These are phyloP conservation scores for Sinodicranocentrus sp. DNA, from an alignment of 2,888 invertebrate genomes.

Conservation along the genomic window DNA sequence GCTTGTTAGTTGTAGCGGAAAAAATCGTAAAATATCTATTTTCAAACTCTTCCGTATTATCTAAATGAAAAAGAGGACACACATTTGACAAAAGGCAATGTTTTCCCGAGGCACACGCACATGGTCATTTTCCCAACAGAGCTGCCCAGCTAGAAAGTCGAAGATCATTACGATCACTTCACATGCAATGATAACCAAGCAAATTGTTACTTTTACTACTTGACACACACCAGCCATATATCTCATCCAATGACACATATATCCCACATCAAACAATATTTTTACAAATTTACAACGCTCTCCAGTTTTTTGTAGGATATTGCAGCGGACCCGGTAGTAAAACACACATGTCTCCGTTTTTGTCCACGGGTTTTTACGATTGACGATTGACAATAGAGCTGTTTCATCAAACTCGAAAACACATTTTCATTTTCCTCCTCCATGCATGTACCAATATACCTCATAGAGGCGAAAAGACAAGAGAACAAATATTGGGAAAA, in stretches of 20 bases:
- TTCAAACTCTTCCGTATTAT: too few species aligned
- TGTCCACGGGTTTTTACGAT: constrained; percentile 34
- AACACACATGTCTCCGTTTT: constrained; percentile 40
- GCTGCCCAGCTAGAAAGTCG: too few species aligned
- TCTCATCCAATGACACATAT: background rate
- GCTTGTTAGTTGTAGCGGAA: too few species aligned
- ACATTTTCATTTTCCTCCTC: background rate
- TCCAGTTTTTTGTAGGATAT: background rate
- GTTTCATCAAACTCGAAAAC: too few species aligned
- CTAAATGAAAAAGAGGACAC: too few species aligned
- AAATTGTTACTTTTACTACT: constrained; percentile 43
- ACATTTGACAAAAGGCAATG: too few species aligned
- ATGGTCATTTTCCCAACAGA: too few species aligned
- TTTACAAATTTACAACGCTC: too few species aligned
- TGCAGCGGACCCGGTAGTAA: constrained; percentile 43
- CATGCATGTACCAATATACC: background rate
- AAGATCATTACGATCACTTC: background rate
- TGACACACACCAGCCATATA: constrained; percentile 28
- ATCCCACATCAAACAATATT: constrained; percentile 14
- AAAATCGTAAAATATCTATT: too few species aligned
- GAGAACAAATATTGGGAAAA: background rate
- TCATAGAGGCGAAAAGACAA: background rate
- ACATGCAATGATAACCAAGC: constrained; percentile 14
- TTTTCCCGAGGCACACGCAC: too few species aligned
- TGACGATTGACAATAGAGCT: constrained; percentile 15